phyloP scores from a whole-genome alignment of 2,888 invertebrate genomes.

The Tortricodes alternella region DNA sequence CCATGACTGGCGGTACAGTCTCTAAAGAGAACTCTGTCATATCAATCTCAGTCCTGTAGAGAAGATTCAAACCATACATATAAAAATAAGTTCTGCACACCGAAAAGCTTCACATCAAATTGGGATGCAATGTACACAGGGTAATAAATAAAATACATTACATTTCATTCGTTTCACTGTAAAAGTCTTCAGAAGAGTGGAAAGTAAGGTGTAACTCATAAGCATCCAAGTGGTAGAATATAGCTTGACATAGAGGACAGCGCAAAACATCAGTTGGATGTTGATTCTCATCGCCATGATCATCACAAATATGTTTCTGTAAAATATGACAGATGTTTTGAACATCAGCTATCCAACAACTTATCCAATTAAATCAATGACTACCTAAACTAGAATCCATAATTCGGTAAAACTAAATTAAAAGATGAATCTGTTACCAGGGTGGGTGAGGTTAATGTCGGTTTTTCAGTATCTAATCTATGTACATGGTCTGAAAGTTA shows the following conservation, averaged over 20 bases:
- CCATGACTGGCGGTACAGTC: conserved; percentile 69
- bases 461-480: too few relatives aligned
- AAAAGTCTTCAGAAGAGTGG: conserved; percentile 84
- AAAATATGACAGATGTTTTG: conserved; percentile 34
- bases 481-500: too few relatives aligned
- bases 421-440: too few relatives aligned
- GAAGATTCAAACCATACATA: too few relatives aligned
- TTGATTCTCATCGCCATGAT: conserved; percentile 81
- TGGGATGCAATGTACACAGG: not conserved
- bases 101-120: not conserved
- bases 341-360: not conserved
- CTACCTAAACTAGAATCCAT: not conserved
- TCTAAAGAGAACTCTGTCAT: conserved; percentile 69
- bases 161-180: conserved; percentile 81
- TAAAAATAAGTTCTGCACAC: too few relatives aligned
- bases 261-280: conserved; percentile 81
- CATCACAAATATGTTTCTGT: conserved; percentile 80
- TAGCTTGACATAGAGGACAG: conserved; percentile 85
- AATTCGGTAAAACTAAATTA: too few relatives aligned
- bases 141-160: conserved; percentile 39
- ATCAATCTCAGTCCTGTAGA: conserved; percentile 49
- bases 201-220: conserved; percentile 85
- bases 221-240: conserved; percentile 85
- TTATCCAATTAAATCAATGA: not conserved
- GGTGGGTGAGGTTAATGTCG: too few relatives aligned